Percentiles rank a stretch among this genome's conserved stretches.
phyloP scores from a whole-genome alignment of 2,797 vertebrate species.

The Cuniculus paca region DNA sequence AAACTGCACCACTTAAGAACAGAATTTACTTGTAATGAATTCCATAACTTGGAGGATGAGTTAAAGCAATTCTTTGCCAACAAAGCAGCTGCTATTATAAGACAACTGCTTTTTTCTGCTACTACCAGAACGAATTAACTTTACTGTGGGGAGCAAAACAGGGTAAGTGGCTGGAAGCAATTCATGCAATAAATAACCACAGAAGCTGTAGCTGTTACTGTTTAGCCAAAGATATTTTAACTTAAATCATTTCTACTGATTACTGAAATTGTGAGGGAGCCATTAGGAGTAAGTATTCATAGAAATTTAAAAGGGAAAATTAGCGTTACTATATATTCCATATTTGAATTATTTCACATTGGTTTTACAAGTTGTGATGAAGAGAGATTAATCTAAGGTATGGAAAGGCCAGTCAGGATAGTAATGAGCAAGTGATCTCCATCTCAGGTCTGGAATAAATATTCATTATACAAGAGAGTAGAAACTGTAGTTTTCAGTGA shows the following conservation, averaged over 20 bases:
- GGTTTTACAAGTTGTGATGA: constrained; percentile 39
- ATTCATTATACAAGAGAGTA: neutral
- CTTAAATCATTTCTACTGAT: constrained; percentile 79
- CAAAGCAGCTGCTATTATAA: constrained; percentile 43
- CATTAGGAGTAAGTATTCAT: constrained; percentile 66
- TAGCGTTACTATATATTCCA: constrained; percentile 20
- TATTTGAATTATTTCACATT: constrained; percentile 66
- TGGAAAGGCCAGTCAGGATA: constrained; percentile 4
- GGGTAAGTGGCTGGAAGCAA: constrained; percentile 60
- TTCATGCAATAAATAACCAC: constrained; percentile 66
- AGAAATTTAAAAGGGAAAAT: constrained; percentile 72
- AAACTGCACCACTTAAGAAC: neutral
- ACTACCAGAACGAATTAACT: constrained; percentile 73
- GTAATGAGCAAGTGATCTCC: neutral
- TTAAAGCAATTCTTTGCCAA: constrained; percentile 72
- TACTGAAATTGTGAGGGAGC: constrained; percentile 69
- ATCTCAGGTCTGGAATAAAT: neutral
- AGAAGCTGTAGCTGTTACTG: constrained; percentile 65
- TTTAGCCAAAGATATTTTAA: constrained; percentile 61
- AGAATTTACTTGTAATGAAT: constrained; percentile 58
- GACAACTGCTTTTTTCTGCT: constrained; percentile 55
- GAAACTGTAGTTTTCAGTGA: neutral
- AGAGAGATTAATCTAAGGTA: neutral
- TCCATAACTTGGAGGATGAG: constrained; percentile 52
- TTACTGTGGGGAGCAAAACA: constrained; percentile 61